Conservation (phyloP, 2,888 invertebrate species). For the Ectemnius cavifrons region DNA sequence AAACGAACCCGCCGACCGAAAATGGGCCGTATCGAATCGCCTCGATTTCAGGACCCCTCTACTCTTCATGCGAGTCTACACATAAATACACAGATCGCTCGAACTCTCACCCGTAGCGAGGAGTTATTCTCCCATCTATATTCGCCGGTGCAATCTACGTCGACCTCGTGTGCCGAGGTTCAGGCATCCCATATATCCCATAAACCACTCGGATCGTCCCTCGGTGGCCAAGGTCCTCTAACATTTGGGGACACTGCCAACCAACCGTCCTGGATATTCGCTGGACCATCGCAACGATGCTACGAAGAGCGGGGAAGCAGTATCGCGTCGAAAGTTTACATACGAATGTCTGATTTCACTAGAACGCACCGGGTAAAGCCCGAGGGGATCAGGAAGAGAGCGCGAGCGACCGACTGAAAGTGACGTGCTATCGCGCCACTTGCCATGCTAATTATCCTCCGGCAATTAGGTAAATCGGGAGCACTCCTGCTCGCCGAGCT, state of each 20-base stretch:
- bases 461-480: conserved; percentile 67
- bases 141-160: conserved; percentile 61
- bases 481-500: conserved; percentile 40
- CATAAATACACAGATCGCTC: conserved; percentile 23
- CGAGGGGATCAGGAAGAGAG: conserved; percentile 33
- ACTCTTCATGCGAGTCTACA: conserved; percentile 16
- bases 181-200: conserved; percentile 53
- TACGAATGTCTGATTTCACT: conserved; percentile 72
- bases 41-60: conserved; percentile 62
- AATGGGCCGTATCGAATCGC: conserved; percentile 69
- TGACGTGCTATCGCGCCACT: conserved; percentile 65
- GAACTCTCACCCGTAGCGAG: conserved; percentile 32
- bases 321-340: conserved; percentile 69
- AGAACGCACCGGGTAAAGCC: conserved; percentile 36
- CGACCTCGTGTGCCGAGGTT: conserved; percentile 49
- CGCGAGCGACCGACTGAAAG: conserved; percentile 54
- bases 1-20: conserved; percentile 67
- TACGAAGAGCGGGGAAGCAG: conserved; percentile 18
- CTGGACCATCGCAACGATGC: conserved; percentile 43
- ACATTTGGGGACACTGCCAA: conserved; percentile 45
- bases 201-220: conserved; percentile 65
- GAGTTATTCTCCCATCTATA: conserved; percentile 68
- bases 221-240: conserved; percentile 48
- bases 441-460: conserved; percentile 66
- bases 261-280: conserved; percentile 30